These are phyloP conservation scores for Papilio elwesi DNA, from an alignment of 2,888 invertebrate genomes.

Conservation along the genomic window DNA sequence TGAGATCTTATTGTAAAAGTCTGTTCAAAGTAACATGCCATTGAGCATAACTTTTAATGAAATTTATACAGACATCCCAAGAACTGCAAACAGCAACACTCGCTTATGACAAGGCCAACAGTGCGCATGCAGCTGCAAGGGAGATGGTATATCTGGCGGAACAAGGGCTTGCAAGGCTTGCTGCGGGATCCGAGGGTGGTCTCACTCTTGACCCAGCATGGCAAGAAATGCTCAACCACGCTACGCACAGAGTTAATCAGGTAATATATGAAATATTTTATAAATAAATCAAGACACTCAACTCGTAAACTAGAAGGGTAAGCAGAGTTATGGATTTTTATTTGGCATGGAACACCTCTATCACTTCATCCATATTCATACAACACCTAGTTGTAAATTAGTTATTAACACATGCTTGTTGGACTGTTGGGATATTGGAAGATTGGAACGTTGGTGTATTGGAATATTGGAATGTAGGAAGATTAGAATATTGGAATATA, in stretches of 20 bases:
- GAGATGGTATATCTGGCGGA: slow-evolving; percentile 90
- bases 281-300: background rate
- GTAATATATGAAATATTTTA: slow-evolving; percentile 48
- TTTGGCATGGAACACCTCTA: too few species aligned
- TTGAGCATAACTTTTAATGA: background rate
- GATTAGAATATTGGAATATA: too few species aligned
- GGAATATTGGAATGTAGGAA: too few species aligned
- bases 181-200: slow-evolving; percentile 82
- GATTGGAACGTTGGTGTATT: too few species aligned
- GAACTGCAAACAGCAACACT: slow-evolving; percentile 91
- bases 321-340: too few species aligned
- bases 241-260: slow-evolving; percentile 94
- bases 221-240: slow-evolving; percentile 98
- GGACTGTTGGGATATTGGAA: too few species aligned
- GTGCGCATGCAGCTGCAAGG: slow-evolving; percentile 94
- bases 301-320: too few species aligned
- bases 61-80: slow-evolving; percentile 85
- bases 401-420: too few species aligned
- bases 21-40: too few species aligned
- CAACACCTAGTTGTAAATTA: too few species aligned
- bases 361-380: too few species aligned
- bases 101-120: slow-evolving; percentile 94
- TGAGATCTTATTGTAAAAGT: background rate
- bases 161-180: slow-evolving; percentile 85
- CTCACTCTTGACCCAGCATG: slow-evolving; percentile 94